Base-by-base conservation (phyloP, 2,888 invertebrate genomes). In the Phorcus lineatus region DNA sequence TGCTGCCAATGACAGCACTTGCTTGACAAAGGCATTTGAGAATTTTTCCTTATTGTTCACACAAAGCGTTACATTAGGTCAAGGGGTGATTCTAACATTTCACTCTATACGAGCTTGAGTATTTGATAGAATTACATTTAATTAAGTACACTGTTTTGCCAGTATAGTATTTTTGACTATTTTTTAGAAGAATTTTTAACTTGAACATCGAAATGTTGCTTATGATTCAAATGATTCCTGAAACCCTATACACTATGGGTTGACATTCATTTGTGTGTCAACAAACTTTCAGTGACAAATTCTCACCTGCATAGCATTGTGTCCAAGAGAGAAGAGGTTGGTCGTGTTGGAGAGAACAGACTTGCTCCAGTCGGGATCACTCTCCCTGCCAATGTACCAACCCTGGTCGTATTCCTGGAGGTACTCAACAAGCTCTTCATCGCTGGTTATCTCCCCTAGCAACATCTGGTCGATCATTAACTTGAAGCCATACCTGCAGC, bases 381-480 rank as follows among this genome's bases (percentile, higher is more conserved):
- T 86, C 77, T 94, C 93, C 24, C 87, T 83, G 2, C 94, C 94
- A 36, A 94, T 92, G 87, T 91, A 93, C 93, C 93, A 94, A 82
- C 91, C 87, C 13, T 77, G 74, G 81, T 93, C 91, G 86, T 91
- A 93, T 57, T 93, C 92, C 74, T 88, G 86, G 78, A 94, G 86
- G 31, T 90, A 88, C 77, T 92, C 91, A 77, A 90, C 88, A 80
- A 94, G 84, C 80, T 94, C 93, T 40, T 90, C 90, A 75, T 90
- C 87, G 11, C 86, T 86, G 0, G 85, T 82, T 22, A 87, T 85
- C 77, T 90, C 91, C 4, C 92, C 93, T 75, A 93, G 86, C 78
- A 94, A 87, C n/a, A 91, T 87, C 86, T 93, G 93, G 87, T 94
- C 94, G 55, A 94, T 84, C 82, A 93, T 91, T 82, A 94, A 86